Conservation (phyloP, 30 jellyfish, hydroid and myxozoan species). For the Nemopilema nomurai region DNA sequence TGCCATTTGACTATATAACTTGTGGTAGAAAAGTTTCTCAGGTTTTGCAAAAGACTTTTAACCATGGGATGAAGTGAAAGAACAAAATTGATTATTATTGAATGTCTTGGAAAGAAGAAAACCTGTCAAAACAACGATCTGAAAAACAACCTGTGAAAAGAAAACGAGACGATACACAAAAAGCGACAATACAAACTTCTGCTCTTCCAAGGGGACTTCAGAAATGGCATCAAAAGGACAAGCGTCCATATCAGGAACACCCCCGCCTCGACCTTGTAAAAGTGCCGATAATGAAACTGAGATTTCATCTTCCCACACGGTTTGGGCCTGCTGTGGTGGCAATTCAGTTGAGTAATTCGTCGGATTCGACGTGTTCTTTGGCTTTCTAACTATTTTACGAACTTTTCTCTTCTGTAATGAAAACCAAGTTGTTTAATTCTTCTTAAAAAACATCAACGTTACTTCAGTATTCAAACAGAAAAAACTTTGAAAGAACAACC, state of each 20-base stretch:
- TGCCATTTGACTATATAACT: too few relatives aligned
- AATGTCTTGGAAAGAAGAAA: too few relatives aligned
- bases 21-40: too few relatives aligned
- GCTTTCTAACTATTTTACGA: background rate
- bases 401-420: conserved; percentile 50
- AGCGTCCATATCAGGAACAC: conserved; percentile 38
- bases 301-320: conserved; percentile 79
- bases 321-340: conserved; percentile 74
- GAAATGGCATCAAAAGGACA: conserved; percentile 71
- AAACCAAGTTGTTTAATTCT: background rate
- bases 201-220: conserved; percentile 82
- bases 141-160: too few relatives aligned
- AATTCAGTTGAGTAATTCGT: conserved; percentile 26
- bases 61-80: too few relatives aligned
- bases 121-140: too few relatives aligned
- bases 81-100: too few relatives aligned
- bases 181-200: conserved; percentile 67
- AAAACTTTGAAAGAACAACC: too few relatives aligned
- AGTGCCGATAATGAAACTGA: conserved; percentile 77
- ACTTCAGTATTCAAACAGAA: too few relatives aligned
- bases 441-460: too few relatives aligned
- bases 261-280: conserved; percentile 77
- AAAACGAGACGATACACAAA: too few relatives aligned
- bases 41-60: too few relatives aligned
- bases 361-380: conserved; percentile 9